Base-by-base conservation (phyloP, 2,888 invertebrate species). In the Cataglyphis cursor region DNA sequence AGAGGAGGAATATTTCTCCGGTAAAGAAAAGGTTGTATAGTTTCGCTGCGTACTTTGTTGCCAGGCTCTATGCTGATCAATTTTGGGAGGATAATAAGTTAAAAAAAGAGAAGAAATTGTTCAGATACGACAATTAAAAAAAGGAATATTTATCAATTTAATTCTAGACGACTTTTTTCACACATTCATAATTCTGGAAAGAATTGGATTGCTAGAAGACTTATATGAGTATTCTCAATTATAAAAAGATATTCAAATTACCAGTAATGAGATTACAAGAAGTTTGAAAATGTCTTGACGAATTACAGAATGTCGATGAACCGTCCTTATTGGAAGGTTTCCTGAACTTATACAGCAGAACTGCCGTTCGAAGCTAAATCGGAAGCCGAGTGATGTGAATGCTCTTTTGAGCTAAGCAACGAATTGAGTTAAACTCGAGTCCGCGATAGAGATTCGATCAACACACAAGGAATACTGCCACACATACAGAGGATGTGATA, bases 401-500 rank as follows among this genome's bases (percentile, higher is more conserved):
- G 44, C 62, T 74, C 62, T 62, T 62, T 44, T 44, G 44, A 64
- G 31, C 38, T n/a, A 24, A 80, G 41, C 66, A 80, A 61, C 81
- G 82, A 68, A 68, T 3, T 64, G 24, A 66, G 66, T 15, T 44
- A n/a, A 66, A 62, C 54, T 54, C 24, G 38, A 61, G 28, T 18
- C 65, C 44, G 80, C 80, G 80, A 64, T 35, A 24, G 44, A 66
- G n/a, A 59, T 66, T 76, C 68, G 61, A 78, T 78, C 68, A 83
- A 86, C 54, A 51, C 82, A 82, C 85, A 83, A 83, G 81, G 78
- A 90, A 92, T 89, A 93, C 92, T 93, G 93, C 93, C 92, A 91
- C 91, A 92, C 91, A 92, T 89, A 89, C 89, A 90, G 87, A 91
- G 80, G 88, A 93, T 93, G 93, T 93, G 93, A 93, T 93, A 93